These are phyloP conservation scores for Hartigia nigra DNA, from an alignment of 2,888 invertebrate species.

Conservation along the genomic window DNA sequence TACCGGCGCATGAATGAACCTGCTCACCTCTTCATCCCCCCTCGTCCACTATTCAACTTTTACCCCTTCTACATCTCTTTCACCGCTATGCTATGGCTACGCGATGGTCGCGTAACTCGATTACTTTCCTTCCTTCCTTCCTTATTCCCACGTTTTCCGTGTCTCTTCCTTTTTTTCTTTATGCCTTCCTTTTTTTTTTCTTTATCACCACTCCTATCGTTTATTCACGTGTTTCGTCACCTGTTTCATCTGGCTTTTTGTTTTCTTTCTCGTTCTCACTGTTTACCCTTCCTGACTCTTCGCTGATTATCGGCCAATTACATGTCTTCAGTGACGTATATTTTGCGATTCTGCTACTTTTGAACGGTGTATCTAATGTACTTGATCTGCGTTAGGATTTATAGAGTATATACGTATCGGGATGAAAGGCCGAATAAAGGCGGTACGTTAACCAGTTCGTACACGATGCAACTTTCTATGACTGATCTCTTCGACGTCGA, in stretches of 20 bases:
- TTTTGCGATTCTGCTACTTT: neutral
- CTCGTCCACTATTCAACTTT: constrained; percentile 13
- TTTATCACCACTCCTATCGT: neutral
- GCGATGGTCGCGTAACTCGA: constrained; percentile 15
- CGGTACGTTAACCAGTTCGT: neutral
- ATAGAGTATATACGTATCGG: neutral
- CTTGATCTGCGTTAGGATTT: neutral
- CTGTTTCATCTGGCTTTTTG: neutral
- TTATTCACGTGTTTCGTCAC: neutral
- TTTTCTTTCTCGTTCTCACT: neutral
- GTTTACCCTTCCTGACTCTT: neutral
- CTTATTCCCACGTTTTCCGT: constrained; percentile 8
- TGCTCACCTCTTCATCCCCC: constrained; percentile 30
- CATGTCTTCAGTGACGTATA: neutral
- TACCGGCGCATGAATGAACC: constrained; percentile 63
- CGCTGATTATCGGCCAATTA: neutral
- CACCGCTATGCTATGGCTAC: constrained; percentile 17
- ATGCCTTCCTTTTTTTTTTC: neutral
- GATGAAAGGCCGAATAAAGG: neutral
- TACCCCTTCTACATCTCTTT: neutral
- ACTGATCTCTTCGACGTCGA: neutral
- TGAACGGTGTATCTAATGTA: neutral
- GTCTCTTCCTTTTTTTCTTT: constrained; percentile 5
- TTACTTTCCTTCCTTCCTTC: constrained; percentile 19
- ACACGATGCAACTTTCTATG: neutral